Base-by-base conservation (phyloP, 1,140 invertebrate species). In the Drosophila varians region DNA sequence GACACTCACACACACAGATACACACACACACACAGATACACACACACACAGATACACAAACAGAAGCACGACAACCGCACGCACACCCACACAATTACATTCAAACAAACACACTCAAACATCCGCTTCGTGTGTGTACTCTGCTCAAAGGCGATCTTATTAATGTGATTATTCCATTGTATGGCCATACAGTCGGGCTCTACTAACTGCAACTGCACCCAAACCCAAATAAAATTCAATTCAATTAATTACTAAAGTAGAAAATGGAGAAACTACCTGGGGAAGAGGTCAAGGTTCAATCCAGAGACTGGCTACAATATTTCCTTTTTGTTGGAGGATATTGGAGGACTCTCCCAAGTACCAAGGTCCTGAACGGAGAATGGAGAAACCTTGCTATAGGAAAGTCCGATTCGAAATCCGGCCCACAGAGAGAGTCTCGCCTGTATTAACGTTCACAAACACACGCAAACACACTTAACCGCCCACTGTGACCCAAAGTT, bases 151-250 rank as follows among this genome's bases (percentile, higher is more conserved):
- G 53, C 65, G 58, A 79, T 79, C 77, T 72, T 86, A 70, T 74
- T 78, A 86, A 66, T 86, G 62, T 79, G 77, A 83, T 78, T 83
- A 77, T 68, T 36, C 55, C 65, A 86, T 79, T 83, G 80, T 83
- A 66, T 26, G 46, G 11, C 18, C 26, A 65, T 64, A 64, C 57
- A 62, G 61, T 48, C 48, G 43, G 60, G 56, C 74, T 49, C 52
- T 86, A 61, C 83, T 83, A 83, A 86, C 49, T 68, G 51, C 61
- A 65, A 64, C 38, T 16, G 36, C 36, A 31, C 3, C 28, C n/a
- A 31, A 0, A 31, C 9, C 0, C n/a, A 1, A 11, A 31, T 3
- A 0, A 1, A 4, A 11, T 11, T 2, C 2, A n/a, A 11, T 31
- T 3, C 2, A 31, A 31, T 4, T 3, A 28, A 1, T 21, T 4